Evolutionary conservation across 2,888 invertebrate species (phyloP), one percentile per base, ranked within the genome.

Genomic region (Agriopis leucophaearia): DNA sequence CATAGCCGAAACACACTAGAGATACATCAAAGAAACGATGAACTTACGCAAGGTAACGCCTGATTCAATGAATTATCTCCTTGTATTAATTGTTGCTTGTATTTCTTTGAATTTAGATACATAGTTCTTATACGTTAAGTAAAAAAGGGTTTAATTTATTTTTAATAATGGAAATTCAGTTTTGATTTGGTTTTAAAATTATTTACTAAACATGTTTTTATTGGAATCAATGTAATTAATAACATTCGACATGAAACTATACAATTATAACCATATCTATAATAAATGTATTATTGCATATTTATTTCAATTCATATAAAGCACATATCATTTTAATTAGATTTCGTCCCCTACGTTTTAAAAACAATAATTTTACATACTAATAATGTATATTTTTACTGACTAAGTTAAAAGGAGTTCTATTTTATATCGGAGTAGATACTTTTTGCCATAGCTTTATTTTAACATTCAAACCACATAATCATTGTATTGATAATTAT

Each of bases 281-380:
- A 7, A 18, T 18, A 40, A 15, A 40, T 12, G 18, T 52, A 38
- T 52, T 13, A 8, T 27, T n/a, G 10, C 42, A 55, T 55, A 27
- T 38, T 58, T 55, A 36, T 16, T n/a, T 58, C 10, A 40, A 50
- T 50, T 59, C 12, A 8, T 50, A 40, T 84, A 84, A 75, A 74
- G 81, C 75, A 89, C 90, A 90, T 91, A 90, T 91, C 90, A 91
- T 89, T 89, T 90, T 86, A 58, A 80, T 81, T 88, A 89, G 87
- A 70, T 79, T 77, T 80, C 78, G 73, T 72, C 65, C 3, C 10
- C 9, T n/a, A 58, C 50, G 12, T 50, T 13, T 48, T 48, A 36
- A 40, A n/a, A 59, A 44, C 8, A 36, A 6, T 35, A 35, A 42
- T 27, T 44, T 35, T 13, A 13, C 9, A 44, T n/a, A n/a, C n/a